Evolutionary conservation across 1,140 invertebrate genomes (phyloP).

Genomic region (Lepidostoma basale): DNA sequence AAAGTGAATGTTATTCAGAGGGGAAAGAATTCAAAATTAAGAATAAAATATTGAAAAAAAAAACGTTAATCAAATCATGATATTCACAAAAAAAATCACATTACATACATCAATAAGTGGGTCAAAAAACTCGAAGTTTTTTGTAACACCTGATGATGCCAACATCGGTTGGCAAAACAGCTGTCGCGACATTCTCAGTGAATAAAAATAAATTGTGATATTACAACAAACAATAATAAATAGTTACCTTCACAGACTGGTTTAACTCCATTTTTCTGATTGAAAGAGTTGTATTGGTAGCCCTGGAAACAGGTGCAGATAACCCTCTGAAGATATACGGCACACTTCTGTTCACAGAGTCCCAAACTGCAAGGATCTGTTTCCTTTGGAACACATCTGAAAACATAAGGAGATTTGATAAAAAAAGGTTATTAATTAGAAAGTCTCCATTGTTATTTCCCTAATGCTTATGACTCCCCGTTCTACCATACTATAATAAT

Average conservation of each 20-base stretch:
- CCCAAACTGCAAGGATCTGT: constrained; percentile 67
- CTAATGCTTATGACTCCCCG: too few species aligned
- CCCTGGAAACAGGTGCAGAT: constrained; percentile 70
- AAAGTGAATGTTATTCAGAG: too few species aligned
- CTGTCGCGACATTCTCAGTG: too few species aligned
- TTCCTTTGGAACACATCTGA: constrained; percentile 64
- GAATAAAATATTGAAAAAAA: not conserved
- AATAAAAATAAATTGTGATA: too few species aligned
- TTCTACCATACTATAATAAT: too few species aligned
- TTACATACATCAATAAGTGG: too few species aligned
- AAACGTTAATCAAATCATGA: not conserved
- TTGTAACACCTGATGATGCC: too few species aligned
- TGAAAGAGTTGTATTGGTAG: constrained; percentile 64
- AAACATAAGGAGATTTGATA: constrained; percentile 42
- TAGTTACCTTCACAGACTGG: constrained; percentile 65
- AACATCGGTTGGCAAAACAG: too few species aligned
- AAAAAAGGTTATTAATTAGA: not conserved
- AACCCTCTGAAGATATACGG: constrained; percentile 64
- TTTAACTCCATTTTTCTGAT: constrained; percentile 58
- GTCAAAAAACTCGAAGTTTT: too few species aligned
- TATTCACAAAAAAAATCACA: not conserved
- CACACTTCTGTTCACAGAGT: constrained; percentile 70
- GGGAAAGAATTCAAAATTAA: not conserved
- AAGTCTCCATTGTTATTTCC: too few species aligned
- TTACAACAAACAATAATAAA: too few species aligned